phyloP scores from a whole-genome alignment of 1,140 invertebrate species.

The Acromyrmex echinatior region DNA sequence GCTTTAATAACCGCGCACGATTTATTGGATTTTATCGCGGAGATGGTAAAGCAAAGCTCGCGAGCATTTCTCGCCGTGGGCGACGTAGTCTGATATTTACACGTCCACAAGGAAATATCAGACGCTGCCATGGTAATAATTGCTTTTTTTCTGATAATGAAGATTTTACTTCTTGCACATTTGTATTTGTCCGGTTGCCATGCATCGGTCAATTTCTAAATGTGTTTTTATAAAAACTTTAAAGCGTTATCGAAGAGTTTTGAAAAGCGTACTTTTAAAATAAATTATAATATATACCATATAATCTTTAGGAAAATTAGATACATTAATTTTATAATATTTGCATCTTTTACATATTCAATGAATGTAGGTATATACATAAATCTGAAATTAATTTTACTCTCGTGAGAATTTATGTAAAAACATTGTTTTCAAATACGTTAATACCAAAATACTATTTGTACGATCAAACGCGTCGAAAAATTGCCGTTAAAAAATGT shows the following conservation, averaged over 20 bases:
- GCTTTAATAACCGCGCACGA: constrained; percentile 59
- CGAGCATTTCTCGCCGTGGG: constrained; percentile 45
- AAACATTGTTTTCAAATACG: background rate
- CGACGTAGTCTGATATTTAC: constrained; percentile 51
- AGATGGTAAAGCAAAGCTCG: constrained; percentile 51
- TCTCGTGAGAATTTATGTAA: background rate
- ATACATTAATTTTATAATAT: background rate
- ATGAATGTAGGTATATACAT: background rate
- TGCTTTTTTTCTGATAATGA: constrained; percentile 26
- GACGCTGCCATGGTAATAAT: constrained; percentile 20
- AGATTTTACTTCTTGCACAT: background rate
- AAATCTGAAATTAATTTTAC: background rate
- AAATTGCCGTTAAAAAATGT: background rate
- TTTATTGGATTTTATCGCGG: constrained; percentile 65
- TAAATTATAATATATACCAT: background rate
- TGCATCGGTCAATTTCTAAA: background rate
- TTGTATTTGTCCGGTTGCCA: background rate
- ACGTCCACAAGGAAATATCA: constrained; percentile 52
- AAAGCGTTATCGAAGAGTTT: background rate
- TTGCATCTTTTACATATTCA: background rate
- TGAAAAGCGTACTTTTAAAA: constrained; percentile 4
- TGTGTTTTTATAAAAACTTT: background rate
- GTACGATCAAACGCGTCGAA: background rate
- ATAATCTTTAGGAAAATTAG: background rate
- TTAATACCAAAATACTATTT: background rate